These are phyloP conservation scores for Sylvilagus bachmani DNA, from an alignment of 2,113 vertebrate genomes.

Conservation along the genomic window DNA sequence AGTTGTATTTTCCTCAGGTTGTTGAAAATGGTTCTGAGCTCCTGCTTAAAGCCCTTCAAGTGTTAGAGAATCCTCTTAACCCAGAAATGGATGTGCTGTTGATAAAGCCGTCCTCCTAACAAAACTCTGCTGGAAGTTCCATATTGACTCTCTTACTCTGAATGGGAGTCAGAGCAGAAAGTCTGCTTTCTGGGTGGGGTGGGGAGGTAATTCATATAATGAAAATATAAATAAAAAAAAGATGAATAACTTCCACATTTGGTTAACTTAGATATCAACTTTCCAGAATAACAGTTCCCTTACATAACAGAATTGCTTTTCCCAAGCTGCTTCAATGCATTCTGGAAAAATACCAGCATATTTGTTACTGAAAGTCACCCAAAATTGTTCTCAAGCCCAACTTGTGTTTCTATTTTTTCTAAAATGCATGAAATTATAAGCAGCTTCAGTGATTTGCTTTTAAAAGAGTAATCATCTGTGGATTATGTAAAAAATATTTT, in stretches of 20 bases:
- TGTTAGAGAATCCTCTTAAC: slow-evolving; percentile 2
- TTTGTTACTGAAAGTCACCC: slow-evolving; percentile 11
- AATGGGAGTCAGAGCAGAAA: background rate
- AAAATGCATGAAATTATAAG: background rate
- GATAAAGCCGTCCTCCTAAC: background rate
- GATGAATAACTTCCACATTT: background rate
- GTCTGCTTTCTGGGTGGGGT: background rate
- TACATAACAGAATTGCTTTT: background rate
- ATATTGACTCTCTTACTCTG: background rate
- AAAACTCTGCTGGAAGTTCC: background rate
- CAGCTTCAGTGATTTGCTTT: slow-evolving; percentile 34
- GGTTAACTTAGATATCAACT: slow-evolving; percentile 4
- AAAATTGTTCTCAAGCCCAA: slow-evolving; percentile 43
- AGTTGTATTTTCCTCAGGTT: background rate
- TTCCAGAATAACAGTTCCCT: background rate
- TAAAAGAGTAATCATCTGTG: background rate
- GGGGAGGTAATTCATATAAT: background rate
- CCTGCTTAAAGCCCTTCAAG: background rate
- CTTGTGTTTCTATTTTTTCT: slow-evolving; percentile 7
- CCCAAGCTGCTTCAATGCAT: background rate
- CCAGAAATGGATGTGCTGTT: background rate
- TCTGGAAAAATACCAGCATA: background rate
- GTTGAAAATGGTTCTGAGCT: background rate
- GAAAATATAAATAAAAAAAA: slow-evolving; percentile 14
- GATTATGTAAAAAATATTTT: background rate